Base-by-base conservation (phyloP, 1,140 invertebrate species). In the Pseudomyrmex cubaensis region DNA sequence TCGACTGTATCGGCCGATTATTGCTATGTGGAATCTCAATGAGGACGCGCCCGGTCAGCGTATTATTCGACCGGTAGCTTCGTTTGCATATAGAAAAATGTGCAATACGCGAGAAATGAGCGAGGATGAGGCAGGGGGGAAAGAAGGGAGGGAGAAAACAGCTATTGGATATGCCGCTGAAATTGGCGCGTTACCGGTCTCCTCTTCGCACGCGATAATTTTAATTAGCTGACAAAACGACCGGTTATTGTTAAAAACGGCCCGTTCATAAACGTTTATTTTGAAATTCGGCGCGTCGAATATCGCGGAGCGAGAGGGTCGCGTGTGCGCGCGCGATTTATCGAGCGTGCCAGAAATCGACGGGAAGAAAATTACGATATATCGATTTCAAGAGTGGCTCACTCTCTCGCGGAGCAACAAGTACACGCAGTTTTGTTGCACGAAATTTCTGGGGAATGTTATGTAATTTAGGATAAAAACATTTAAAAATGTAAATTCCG, bases 11-110 rank as follows among this genome's bases (percentile, higher is more conserved):
- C 62, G 67, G 73, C 62, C 83, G 84, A 90, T 90, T 87, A 91
- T 87, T 86, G 87, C 84, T 57, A 64, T 70, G 85, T 67, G 87
- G 90, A 90, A 91, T 88, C 82, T 89, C 86, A 87, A 89, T 89
- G 84, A 89, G 85, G 63, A 57, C 73, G 63, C 48, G 9, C 5
- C 46, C 69, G 17, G 15, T 13, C 12, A 22, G 15, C 8, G 9
- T 63, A 72, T 83, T 86, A 46, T 56, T 86, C 70, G 70, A 52
- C 69, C 0, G 8, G 54, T 17, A 25, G 76, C 13, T 85, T 82
- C 70, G 63, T 75, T 75, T 82, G 63, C 63, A 82, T 64, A 74
- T 22, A 12, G 15, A 61, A 75, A 86, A 86, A 82, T 85, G 8
- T 35, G 25, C 25, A 48, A 57, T 17, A 25, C 5, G 52, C 12